Evolutionary conservation across 2,113 vertebrate genomes (phyloP), one percentile per base, ranked within the genome.

Genomic region (Hystrix brachyura): DNA sequence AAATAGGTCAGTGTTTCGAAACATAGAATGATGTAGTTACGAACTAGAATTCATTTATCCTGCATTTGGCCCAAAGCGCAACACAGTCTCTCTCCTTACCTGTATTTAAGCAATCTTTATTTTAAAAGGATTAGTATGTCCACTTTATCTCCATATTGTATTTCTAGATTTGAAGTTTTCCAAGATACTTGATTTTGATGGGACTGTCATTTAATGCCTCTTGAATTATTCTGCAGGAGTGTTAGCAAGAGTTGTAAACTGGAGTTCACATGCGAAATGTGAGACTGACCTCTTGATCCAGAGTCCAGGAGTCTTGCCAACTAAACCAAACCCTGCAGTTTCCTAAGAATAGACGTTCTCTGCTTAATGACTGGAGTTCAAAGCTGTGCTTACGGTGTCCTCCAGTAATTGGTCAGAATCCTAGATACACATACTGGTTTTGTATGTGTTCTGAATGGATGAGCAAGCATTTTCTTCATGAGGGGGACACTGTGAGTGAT

Each of bases 281-380:
- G 97, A 98, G 62, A 71, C 81, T 60, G 87, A 94, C 96, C 92
- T 98, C 92, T 95, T 91, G 79, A 84, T 97, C 82, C 34, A 87
- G 81, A 97, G 69, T 86, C 72, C 72, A 67, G 74, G 81, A 97
- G 51, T 84, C 43, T 94, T 94, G 92, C 94, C 78, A 93, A 43
- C 90, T 38, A 86, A 95, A 91, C 94, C 90, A 88, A 83, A 82
- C 78, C 53, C 82, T 86, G 88, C 78, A 74, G 76, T 92, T 76
- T 90, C 92, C 97, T 97, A 97, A 98, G 96, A 97, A 98, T 97
- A 97, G 97, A 95, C 69, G n/a, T 80, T 46, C n/a, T 72, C 79
- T 96, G 69, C 92, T 69, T 83, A 51, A 55, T 94, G 82, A 59
- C 90, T 81, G 57, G 82, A 48, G 90, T 71, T 89, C 38, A 18